A percentile compares a stretch with the other conserved stretches of the same genome.
Evolutionary conservation across 30 jellyfish, hydroid and myxozoan species (phyloP).

Genomic region (Turritopsis rubra): DNA sequence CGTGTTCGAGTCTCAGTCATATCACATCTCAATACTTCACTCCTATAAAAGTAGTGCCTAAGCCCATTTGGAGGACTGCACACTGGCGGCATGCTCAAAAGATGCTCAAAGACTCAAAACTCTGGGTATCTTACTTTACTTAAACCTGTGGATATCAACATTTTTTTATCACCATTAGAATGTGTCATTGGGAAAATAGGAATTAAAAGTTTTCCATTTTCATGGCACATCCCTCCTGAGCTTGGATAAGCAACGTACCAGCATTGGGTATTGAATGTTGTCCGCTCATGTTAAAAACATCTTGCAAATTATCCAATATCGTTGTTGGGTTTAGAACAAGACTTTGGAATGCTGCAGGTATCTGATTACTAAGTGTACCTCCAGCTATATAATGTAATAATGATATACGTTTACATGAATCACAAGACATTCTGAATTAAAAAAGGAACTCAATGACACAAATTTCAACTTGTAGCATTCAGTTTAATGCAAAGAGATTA

Average conservation of each 20-base stretch:
- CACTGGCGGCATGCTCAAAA: too few species aligned
- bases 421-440: not conserved
- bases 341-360: slow-evolving; percentile 9
- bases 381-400: not conserved
- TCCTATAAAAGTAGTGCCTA: too few species aligned
- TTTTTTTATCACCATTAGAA: too few species aligned
- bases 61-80: too few species aligned
- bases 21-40: too few species aligned
- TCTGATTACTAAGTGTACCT: not conserved
- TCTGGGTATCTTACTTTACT: too few species aligned
- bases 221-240: not conserved
- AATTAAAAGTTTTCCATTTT: not conserved
- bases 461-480: not conserved
- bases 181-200: too few species aligned
- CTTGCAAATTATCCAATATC: not conserved
- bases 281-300: not conserved
- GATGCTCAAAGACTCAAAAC: too few species aligned
- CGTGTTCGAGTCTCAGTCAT: too few species aligned
- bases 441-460: not conserved
- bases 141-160: too few species aligned
- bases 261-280: not conserved
- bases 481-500: not conserved
- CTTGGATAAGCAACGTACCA: not conserved
- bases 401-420: not conserved
- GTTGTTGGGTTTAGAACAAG: not conserved